These are phyloP conservation scores for Cyclophora punctaria DNA, from an alignment of 2,888 invertebrate species.

Conservation along the genomic window DNA sequence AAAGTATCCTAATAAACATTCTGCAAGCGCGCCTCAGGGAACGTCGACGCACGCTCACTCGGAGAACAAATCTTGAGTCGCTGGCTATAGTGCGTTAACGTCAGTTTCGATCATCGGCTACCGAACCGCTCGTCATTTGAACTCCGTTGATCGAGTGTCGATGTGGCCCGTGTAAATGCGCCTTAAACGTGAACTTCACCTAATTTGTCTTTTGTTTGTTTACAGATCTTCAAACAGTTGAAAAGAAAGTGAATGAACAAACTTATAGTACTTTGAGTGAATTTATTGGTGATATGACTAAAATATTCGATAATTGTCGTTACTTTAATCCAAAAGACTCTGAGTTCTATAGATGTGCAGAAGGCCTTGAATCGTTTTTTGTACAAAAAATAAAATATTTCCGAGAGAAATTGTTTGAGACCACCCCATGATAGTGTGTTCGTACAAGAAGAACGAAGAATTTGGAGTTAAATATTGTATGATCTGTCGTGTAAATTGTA, in stretches of 20 bases:
- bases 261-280: conserved; percentile 92
- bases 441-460: conserved; percentile 23
- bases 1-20: too few relatives aligned
- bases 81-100: too few relatives aligned
- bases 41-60: too few relatives aligned
- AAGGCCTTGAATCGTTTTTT: conserved; percentile 95
- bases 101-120: too few relatives aligned
- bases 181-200: neutral
- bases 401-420: conserved; percentile 87
- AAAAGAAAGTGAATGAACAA: conserved; percentile 87
- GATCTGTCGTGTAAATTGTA: conserved; percentile 64
- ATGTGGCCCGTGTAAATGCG: neutral
- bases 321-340: conserved; percentile 97
- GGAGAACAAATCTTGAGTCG: too few relatives aligned
- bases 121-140: too few relatives aligned
- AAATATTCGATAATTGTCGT: conserved; percentile 99
- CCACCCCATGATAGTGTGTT: conserved; percentile 65
- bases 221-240: conserved; percentile 94
- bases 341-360: conserved; percentile 96
- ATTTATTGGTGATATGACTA: conserved; percentile 97
- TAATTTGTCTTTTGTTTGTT: conserved; percentile 17
- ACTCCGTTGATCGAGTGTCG: too few relatives aligned
- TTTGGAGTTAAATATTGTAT: conserved; percentile 12
- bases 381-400: conserved; percentile 93
- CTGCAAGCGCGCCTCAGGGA: too few relatives aligned